Evolutionary conservation across 2,113 vertebrate species (phyloP), one percentile per base, ranked within the genome.

Genomic region (Ictidomys tridecemlineatus): DNA sequence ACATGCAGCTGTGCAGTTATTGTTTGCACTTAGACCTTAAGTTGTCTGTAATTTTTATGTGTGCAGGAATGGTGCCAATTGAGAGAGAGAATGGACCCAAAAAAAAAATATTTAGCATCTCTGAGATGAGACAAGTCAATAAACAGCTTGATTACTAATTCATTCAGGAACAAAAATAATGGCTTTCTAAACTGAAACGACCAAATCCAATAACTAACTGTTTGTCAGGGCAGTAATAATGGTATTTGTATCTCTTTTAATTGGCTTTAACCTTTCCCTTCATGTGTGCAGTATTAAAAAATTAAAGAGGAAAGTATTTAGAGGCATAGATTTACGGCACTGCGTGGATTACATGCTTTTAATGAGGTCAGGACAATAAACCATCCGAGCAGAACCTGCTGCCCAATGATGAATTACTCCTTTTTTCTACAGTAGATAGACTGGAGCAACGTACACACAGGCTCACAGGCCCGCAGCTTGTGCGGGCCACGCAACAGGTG

Each of bases 401-500:
- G 97, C 93, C 97, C 97, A 92, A 93, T 99, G 99, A 99, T 99
- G 98, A 99, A 99, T 99, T 97, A 90, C 98, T 98, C 98, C 98
- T 98, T 98, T 98, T 98, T 58, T 22, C 56, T 98, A 97, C 97
- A 98, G 79, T 32, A 93, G 95, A 97, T 91, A 97, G 96, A 78
- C 61, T 17, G 0, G 56, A 84, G 30, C 39, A 3, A 48, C 3
- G 3, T 37, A 10, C 17, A 0, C 22, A 0, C 83, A 26, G 13
- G 4, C 69, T 26, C 48, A 16, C 14, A 3, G 30, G 82, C 32
- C 39, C 6, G 1, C 17, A 32, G 4, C 11, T 45, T 7, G 4
- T 8, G 11, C 0, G 56, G 69, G 70, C 42, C 63, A 7, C 30
- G 78, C 9, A 14, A 34, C 65, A 65, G 76, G 20, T 26, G 45